Evolutionary conservation across 1,140 invertebrate genomes (phyloP).

Genomic region (Aphis craccivora): DNA sequence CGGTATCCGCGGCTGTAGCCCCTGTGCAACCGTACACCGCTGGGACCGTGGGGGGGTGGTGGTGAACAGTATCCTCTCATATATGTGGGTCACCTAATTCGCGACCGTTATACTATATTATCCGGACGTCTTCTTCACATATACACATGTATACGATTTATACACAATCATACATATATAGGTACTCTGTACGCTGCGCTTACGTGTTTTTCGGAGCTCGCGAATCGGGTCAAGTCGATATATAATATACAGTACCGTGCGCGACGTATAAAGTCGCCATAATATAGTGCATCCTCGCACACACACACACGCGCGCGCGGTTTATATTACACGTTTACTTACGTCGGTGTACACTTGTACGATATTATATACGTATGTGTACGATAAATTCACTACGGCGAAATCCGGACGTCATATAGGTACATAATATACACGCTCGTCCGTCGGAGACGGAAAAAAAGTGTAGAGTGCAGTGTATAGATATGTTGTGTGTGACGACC

Average conservation of each 20-base stretch:
- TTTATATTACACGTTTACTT: not conserved
- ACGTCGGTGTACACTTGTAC: not conserved
- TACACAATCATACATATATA: not conserved
- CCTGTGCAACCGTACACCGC: not conserved
- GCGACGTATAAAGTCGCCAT: not conserved
- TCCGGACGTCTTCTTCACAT: constrained; percentile 1
- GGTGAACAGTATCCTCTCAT: not conserved
- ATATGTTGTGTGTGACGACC: not conserved
- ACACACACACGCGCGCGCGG: not conserved
- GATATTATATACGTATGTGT: not conserved
- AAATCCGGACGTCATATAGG: too few relatives aligned
- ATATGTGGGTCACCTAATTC: constrained; percentile 42
- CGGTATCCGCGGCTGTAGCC: not conserved
- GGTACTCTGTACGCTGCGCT: not conserved
- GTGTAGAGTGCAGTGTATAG: not conserved
- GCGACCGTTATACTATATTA: not conserved
- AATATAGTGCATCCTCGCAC: not conserved
- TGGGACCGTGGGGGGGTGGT: not conserved
- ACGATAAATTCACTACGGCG: not conserved
- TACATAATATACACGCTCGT: not conserved
- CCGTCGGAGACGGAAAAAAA: not conserved
- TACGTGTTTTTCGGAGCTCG: not conserved
- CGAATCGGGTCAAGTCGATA: not conserved
- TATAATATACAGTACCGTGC: not conserved
- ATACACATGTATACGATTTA: not conserved